A percentile compares a stretch with the other conserved stretches of the same genome.
These are phyloP conservation scores for Urosaurus nigricauda DNA, from an alignment of 2,797 vertebrate genomes.

Conservation along the genomic window DNA sequence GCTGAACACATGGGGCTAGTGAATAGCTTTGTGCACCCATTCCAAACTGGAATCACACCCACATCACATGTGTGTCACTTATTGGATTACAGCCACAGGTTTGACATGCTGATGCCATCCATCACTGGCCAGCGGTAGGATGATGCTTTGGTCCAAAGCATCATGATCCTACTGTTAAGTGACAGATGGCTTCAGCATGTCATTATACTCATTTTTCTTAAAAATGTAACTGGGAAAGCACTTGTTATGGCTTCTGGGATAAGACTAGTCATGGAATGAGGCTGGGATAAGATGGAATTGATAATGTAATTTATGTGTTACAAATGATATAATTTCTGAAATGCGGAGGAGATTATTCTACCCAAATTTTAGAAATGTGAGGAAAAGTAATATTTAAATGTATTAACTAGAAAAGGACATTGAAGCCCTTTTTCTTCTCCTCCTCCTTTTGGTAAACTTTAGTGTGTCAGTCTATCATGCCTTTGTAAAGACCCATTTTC, in stretches of 20 bases:
- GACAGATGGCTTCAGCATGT: no score
- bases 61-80: no score
- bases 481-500: slow-evolving; percentile 29
- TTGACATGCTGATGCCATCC: neutral
- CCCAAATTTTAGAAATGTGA: slow-evolving; percentile 19
- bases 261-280: neutral
- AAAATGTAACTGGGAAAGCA: neutral
- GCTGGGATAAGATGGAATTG: no score
- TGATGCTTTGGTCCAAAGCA: neutral
- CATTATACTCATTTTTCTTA: neutral
- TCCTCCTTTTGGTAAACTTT: slow-evolving; percentile 10
- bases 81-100: no score
- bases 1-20: no score
- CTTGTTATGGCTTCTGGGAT: neutral
- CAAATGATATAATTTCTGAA: neutral
- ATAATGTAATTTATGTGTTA: neutral
- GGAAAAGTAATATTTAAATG: slow-evolving; percentile 23
- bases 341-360: neutral
- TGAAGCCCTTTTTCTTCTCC: neutral
- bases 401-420: slow-evolving; percentile 23
- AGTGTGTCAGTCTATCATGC: slow-evolving; percentile 23
- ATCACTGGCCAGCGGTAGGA: neutral
- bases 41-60: no score
- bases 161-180: no score
- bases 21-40: no score